Evolutionary conservation across 2,888 invertebrate species (phyloP).

Genomic region (Osmoderma eremita): DNA sequence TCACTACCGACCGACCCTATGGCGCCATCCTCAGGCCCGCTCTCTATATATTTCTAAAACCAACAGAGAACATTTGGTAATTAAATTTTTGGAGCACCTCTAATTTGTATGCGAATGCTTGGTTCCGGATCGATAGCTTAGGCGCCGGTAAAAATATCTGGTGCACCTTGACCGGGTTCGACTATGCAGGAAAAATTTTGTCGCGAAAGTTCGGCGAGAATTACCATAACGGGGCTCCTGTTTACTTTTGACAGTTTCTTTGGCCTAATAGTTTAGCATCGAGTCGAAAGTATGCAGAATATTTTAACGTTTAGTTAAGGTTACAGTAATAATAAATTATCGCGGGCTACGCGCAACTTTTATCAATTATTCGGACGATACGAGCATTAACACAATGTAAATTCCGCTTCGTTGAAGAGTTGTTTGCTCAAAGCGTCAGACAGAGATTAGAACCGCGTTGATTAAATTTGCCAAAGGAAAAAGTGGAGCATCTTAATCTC

Average conservation of each 20-base stretch:
- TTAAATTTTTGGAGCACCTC: conserved; percentile 29
- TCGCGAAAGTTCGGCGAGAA: not conserved
- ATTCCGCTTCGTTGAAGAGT: too few relatives aligned
- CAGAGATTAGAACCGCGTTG: too few relatives aligned
- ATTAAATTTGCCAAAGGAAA: too few relatives aligned
- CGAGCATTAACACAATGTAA: not conserved
- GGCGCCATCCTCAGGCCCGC: too few relatives aligned
- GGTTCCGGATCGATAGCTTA: conserved; percentile 25
- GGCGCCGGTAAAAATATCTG: conserved; percentile 8
- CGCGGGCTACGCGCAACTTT: conserved; percentile 8
- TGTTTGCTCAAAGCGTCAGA: too few relatives aligned
- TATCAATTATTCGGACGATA: conserved; percentile 17
- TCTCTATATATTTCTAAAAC: too few relatives aligned
- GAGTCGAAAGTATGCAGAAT: conserved; percentile 19
- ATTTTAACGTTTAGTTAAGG: not conserved
- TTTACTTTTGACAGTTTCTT: not conserved
- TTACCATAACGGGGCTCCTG: not conserved
- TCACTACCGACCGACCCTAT: too few relatives aligned
- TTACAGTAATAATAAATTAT: conserved; percentile 9
- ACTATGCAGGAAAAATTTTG: not conserved
- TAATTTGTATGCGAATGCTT: not conserved
- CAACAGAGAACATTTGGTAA: too few relatives aligned
- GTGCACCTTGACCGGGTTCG: not conserved
- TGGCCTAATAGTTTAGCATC: not conserved
- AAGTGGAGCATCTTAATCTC: too few relatives aligned